These are phyloP conservation scores for Enoplolaimus lenunculus DNA, from an alignment of 2,888 invertebrate species.

Conservation along the genomic window DNA sequence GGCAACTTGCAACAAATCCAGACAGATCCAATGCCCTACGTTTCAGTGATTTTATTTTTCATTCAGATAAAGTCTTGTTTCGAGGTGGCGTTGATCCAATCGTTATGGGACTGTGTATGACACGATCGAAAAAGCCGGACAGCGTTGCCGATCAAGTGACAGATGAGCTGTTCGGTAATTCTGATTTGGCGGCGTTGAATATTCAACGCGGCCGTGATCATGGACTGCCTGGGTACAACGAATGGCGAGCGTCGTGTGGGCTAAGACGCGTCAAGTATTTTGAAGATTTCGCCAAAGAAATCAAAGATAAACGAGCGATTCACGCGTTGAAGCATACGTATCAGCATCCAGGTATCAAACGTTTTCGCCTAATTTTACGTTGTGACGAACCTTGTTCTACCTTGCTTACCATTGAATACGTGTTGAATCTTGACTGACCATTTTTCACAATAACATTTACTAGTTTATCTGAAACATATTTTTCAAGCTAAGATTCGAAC, in stretches of 20 bases:
- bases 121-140: constrained; percentile 44
- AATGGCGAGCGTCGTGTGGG: constrained; percentile 72
- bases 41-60: constrained; percentile 63
- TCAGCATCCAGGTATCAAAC: background rate
- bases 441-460: too few relatives aligned
- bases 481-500: too few relatives aligned
- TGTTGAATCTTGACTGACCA: too few relatives aligned
- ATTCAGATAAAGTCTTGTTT: constrained; percentile 57
- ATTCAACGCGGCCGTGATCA: constrained; percentile 56
- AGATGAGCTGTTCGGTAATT: constrained; percentile 56
- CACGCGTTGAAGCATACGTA: background rate
- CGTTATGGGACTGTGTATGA: constrained; percentile 47
- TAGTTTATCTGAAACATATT: too few relatives aligned
- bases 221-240: constrained; percentile 66
- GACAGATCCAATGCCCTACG: background rate
- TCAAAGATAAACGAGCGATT: background rate
- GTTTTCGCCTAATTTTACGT: too few relatives aligned
- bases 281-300: constrained; percentile 3
- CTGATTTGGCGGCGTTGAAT: constrained; percentile 83
- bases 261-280: constrained; percentile 47
- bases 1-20: constrained; percentile 54
- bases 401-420: too few relatives aligned
- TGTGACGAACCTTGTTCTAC: too few relatives aligned
- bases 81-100: constrained; percentile 94
- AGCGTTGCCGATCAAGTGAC: constrained; percentile 83